Conservation (phyloP, 1,140 invertebrate genomes). For the Euwallacea similis region DNA sequence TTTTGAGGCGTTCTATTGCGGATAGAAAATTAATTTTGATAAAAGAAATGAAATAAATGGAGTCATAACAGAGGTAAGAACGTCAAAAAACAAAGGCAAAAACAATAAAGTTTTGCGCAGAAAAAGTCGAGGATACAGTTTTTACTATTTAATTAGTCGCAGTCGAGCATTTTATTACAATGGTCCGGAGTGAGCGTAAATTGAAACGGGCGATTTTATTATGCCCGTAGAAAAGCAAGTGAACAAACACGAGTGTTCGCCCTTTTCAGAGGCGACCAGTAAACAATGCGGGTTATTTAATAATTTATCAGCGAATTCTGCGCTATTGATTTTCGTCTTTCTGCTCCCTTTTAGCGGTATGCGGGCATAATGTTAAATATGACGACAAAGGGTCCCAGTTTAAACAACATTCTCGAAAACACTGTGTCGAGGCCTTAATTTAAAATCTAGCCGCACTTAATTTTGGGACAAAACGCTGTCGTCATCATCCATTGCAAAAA, state of each 20-base stretch:
- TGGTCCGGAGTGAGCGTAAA: slow-evolving; percentile 22
- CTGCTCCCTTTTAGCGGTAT: slow-evolving; percentile 23
- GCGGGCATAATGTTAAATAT: slow-evolving; percentile 35
- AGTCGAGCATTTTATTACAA: slow-evolving; percentile 25
- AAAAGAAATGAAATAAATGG: too few relatives aligned
- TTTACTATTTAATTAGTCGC: slow-evolving; percentile 34
- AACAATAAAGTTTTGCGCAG: background rate
- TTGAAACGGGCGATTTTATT: slow-evolving; percentile 33
- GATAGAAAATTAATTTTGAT: too few relatives aligned
- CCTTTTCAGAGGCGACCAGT: slow-evolving; percentile 37
- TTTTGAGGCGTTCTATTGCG: too few relatives aligned
- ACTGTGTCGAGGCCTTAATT: too few relatives aligned
- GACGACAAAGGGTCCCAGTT: background rate
- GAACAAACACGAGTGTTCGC: slow-evolving; percentile 27
- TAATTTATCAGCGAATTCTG: slow-evolving; percentile 39
- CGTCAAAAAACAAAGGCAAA: too few relatives aligned
- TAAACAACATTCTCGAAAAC: too few relatives aligned
- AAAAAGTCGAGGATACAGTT: slow-evolving; percentile 17
- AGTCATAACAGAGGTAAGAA: too few relatives aligned
- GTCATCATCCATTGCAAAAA: too few relatives aligned
- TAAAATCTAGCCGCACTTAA: background rate
- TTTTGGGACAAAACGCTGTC: too few relatives aligned
- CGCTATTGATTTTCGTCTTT: slow-evolving; percentile 36
- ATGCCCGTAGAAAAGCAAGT: slow-evolving; percentile 31
- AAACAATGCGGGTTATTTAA: slow-evolving; percentile 41